Evolutionary conservation across 2,797 vertebrate species (phyloP).

Genomic region (Gallinago solitaria): DNA sequence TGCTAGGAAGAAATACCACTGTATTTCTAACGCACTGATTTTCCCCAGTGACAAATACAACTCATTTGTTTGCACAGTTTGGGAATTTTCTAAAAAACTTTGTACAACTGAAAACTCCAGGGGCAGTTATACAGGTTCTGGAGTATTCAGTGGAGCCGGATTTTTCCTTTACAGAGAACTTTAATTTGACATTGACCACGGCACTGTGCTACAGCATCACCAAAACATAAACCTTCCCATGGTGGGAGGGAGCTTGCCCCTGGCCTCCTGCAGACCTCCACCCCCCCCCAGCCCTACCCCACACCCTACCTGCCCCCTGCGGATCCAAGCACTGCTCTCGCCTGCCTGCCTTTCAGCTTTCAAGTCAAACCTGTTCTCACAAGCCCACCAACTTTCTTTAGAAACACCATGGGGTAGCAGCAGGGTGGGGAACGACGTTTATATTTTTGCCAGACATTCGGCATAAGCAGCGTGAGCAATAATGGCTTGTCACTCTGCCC

Average conservation of each 20-base stretch:
- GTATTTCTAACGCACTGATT: background rate
- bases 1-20: background rate
- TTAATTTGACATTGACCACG: background rate
- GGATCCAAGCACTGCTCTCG: background rate
- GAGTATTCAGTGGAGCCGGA: background rate
- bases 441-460: background rate
- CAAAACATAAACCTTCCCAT: background rate
- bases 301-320: background rate
- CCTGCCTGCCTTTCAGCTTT: background rate
- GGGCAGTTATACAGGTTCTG: background rate
- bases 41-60: background rate
- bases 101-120: accelerated
- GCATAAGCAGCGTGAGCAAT: background rate
- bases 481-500: background rate
- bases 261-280: background rate
- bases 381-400: background rate
- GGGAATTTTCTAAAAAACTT: background rate
- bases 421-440: background rate
- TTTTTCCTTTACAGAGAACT: background rate
- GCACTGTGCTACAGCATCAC: background rate
- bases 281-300: background rate
- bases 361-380: background rate
- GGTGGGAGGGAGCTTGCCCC: accelerated
- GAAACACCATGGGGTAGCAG: background rate
- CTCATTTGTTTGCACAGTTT: background rate